phyloP scores from a whole-genome alignment of 2,888 invertebrate genomes.

The Mechanitis messenoides region DNA sequence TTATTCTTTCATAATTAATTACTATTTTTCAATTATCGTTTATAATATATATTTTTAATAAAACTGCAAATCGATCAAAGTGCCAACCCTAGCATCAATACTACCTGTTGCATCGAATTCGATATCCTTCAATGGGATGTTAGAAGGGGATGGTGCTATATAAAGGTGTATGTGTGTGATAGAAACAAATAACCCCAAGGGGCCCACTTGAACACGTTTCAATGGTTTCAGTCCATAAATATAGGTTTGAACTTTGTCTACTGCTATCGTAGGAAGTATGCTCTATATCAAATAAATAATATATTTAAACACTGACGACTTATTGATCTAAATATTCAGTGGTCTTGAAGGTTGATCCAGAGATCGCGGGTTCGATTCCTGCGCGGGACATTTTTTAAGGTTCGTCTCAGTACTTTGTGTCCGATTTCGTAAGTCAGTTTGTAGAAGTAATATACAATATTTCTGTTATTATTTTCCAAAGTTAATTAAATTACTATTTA shows the following conservation, averaged over 20 bases:
- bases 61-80: constrained; percentile 50
- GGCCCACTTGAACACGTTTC: constrained; percentile 68
- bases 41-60: background rate
- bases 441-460: too few species aligned
- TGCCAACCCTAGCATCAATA: constrained; percentile 68
- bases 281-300: constrained; percentile 35
- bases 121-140: constrained; percentile 73
- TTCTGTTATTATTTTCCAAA: too few species aligned
- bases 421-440: too few species aligned
- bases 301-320: too few species aligned
- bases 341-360: too few species aligned
- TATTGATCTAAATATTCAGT: too few species aligned
- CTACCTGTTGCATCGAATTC: constrained; percentile 73
- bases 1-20: background rate
- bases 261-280: constrained; percentile 37
- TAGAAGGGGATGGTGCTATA: constrained; percentile 41
- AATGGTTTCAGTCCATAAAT: constrained; percentile 72
- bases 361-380: too few species aligned
- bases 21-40: background rate
- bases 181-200: constrained; percentile 51
- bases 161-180: constrained; percentile 30
- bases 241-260: constrained; percentile 58
- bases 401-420: too few species aligned
- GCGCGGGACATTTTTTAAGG: too few species aligned
- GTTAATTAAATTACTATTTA: too few species aligned